These are phyloP conservation scores for Sylvia atricapilla DNA, from an alignment of 2,113 vertebrate genomes.

Conservation along the genomic window DNA sequence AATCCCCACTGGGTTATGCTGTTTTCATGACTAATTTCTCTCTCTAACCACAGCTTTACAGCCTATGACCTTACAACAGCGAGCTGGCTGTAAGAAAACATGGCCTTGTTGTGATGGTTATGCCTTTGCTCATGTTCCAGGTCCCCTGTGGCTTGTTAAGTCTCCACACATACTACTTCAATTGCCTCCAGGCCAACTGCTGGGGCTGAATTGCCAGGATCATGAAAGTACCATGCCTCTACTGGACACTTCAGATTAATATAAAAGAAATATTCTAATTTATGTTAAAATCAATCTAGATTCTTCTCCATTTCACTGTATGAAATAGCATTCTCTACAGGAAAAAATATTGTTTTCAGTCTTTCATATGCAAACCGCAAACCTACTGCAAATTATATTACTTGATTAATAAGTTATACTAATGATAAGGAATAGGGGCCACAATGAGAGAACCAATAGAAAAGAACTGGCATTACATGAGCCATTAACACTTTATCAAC, in stretches of 20 bases:
- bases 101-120: slow-evolving; percentile 56
- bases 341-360: neutral
- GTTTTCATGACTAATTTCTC: slow-evolving; percentile 78
- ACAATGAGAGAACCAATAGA: neutral
- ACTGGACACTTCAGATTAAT: neutral
- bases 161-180: slow-evolving; percentile 46
- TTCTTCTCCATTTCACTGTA: neutral
- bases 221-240: neutral
- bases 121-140: slow-evolving; percentile 58
- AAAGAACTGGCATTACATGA: neutral
- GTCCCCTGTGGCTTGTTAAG: slow-evolving; percentile 68
- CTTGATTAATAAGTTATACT: neutral
- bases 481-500: neutral
- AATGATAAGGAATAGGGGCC: neutral
- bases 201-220: slow-evolving; percentile 2
- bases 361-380: neutral
- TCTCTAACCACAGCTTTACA: slow-evolving; percentile 66
- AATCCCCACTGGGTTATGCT: slow-evolving; percentile 60
- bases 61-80: slow-evolving; percentile 70
- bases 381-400: neutral
- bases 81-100: slow-evolving; percentile 69
- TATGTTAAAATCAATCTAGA: neutral
- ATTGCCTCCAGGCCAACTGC: slow-evolving; percentile 20
- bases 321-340: neutral
- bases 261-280: neutral